Evolutionary conservation across 2,797 vertebrate genomes (phyloP).

Genomic region (Poeciliopsis infans): DNA sequence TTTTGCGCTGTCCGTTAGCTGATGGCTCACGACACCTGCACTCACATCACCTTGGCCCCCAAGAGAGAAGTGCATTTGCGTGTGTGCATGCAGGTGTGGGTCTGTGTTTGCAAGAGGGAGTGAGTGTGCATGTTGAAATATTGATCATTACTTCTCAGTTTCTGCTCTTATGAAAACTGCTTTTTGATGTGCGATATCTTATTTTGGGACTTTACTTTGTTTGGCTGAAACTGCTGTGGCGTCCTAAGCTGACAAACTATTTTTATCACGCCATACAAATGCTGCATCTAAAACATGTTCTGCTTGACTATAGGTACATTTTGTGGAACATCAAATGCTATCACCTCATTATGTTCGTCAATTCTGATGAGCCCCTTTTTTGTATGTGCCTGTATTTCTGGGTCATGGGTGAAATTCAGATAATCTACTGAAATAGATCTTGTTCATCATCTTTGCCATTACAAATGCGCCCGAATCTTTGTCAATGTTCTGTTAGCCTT

Average conservation of each 20-base stretch:
- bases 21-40: conserved; percentile 64
- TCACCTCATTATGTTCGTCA: neutral
- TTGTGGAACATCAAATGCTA: neutral
- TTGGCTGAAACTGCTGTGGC: conserved; percentile 3
- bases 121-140: conserved; percentile 49
- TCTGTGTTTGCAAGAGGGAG: neutral
- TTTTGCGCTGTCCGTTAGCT: conserved; percentile 41
- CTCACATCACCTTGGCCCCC: conserved; percentile 61
- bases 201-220: conserved; percentile 6
- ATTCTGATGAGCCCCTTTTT: neutral
- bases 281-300: neutral
- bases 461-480: too few relatives aligned
- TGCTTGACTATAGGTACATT: neutral
- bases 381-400: neutral
- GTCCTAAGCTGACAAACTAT: neutral
- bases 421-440: neutral
- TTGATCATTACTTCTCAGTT: conserved; percentile 44
- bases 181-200: conserved; percentile 26
- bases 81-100: conserved; percentile 15
- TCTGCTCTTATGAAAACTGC: conserved; percentile 20
- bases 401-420: neutral
- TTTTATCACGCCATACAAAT: neutral
- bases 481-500: too few relatives aligned
- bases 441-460: neutral
- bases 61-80: conserved; percentile 31